These are phyloP conservation scores for Megalonaias nervosa DNA, from an alignment of 1,140 invertebrate genomes.

Conservation along the genomic window DNA sequence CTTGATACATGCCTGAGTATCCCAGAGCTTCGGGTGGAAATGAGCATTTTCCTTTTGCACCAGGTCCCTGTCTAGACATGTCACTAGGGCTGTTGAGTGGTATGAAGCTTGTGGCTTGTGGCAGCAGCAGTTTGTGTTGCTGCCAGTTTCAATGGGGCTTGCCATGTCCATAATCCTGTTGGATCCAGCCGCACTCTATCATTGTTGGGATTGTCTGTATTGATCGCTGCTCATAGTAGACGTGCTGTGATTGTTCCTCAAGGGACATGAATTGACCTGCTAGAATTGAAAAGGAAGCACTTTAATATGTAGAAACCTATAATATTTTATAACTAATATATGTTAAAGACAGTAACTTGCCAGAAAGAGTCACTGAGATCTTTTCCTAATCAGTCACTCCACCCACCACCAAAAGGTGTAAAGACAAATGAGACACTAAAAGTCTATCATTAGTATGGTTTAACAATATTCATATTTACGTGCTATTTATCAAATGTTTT, in stretches of 20 bases:
- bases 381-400: too few relatives aligned
- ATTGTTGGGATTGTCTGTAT: slow-evolving; percentile 83
- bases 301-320: too few relatives aligned
- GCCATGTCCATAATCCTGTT: slow-evolving; percentile 48
- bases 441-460: too few relatives aligned
- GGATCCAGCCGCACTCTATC: slow-evolving; percentile 60
- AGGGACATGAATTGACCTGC: slow-evolving; percentile 56
- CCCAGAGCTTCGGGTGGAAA: slow-evolving; percentile 82
- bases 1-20: slow-evolving; percentile 76
- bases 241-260: slow-evolving; percentile 23
- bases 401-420: too few relatives aligned
- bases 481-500: too few relatives aligned
- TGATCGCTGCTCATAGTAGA: slow-evolving; percentile 77
- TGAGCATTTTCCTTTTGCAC: slow-evolving; percentile 83
- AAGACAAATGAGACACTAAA: too few relatives aligned
- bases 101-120: slow-evolving; percentile 50
- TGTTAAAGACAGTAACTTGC: too few relatives aligned
- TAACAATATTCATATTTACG: too few relatives aligned
- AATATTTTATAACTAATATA: too few relatives aligned
- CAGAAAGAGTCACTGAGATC: too few relatives aligned
- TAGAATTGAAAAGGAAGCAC: background rate
- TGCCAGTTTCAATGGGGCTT: slow-evolving; percentile 55
- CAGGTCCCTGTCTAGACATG: slow-evolving; percentile 67
- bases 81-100: slow-evolving; percentile 53
- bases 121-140: slow-evolving; percentile 66